Percentiles rank a stretch among this genome's conserved stretches.
Conservation (phyloP, 2,888 invertebrate species). For the Masnerella sp. region DNA sequence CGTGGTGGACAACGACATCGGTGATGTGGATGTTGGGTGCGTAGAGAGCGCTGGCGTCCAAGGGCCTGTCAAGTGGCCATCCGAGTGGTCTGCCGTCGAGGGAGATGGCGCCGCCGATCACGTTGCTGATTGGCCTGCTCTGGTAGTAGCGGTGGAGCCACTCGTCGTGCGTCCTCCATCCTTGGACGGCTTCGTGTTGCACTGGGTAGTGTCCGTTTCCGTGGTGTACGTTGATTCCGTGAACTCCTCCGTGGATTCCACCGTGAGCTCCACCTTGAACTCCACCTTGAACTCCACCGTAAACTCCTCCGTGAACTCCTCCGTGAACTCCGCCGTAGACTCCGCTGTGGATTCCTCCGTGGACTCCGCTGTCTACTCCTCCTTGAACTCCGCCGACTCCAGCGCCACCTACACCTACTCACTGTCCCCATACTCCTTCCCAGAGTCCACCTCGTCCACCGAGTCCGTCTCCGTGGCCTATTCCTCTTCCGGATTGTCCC, state of each 20-base stretch:
- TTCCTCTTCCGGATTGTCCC: slow-evolving; percentile 27
- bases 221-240: slow-evolving; percentile 47
- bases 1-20: slow-evolving; percentile 80
- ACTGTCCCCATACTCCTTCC: neutral
- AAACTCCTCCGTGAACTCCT: slow-evolving; percentile 31
- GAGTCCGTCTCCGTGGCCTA: slow-evolving; percentile 13
- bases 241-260: slow-evolving; percentile 25
- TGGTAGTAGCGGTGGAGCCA: slow-evolving; percentile 69
- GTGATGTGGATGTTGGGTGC: slow-evolving; percentile 79
- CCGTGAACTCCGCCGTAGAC: slow-evolving; percentile 1
- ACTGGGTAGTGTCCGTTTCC: slow-evolving; percentile 66
- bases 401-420: neutral
- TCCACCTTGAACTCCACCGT: slow-evolving; percentile 31
- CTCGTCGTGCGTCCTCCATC: slow-evolving; percentile 63
- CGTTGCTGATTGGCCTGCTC: slow-evolving; percentile 66
- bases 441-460: neutral
- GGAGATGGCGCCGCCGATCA: slow-evolving; percentile 75
- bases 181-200: slow-evolving; percentile 54
- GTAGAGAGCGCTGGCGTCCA: slow-evolving; percentile 74
- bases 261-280: slow-evolving; percentile 19
- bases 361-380: slow-evolving; percentile 1
- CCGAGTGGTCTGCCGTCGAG: slow-evolving; percentile 79
- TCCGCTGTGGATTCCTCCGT: slow-evolving; percentile 28
- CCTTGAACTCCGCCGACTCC: slow-evolving; percentile 14
- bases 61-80: slow-evolving; percentile 80